A percentile compares a stretch with the other conserved stretches of the same genome.
Evolutionary conservation across 2,797 vertebrate genomes (phyloP).

Genomic region (Tragopan temminckii): DNA sequence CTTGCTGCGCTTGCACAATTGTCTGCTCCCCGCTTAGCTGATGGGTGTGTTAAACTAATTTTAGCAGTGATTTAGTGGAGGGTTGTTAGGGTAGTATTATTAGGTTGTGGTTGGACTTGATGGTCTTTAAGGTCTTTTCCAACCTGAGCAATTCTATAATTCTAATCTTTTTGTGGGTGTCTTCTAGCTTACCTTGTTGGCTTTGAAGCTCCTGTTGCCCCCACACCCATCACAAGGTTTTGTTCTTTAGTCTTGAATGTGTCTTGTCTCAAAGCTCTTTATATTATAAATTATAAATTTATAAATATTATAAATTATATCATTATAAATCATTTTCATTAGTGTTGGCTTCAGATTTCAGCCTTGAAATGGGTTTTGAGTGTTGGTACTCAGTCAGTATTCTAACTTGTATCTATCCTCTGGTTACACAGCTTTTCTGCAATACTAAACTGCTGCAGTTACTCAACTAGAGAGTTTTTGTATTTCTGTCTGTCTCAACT

Average conservation of each 20-base stretch:
- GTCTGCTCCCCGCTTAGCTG: neutral
- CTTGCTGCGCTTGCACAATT: neutral
- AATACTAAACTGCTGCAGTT: neutral
- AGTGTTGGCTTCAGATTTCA: neutral
- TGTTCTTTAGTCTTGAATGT: neutral
- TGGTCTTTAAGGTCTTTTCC: no score
- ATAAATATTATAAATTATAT: no score
- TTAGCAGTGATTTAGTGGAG: neutral
- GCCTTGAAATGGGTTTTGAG: neutral
- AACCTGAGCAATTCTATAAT: no score
- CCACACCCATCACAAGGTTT: fast-evolving
- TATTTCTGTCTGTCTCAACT: neutral
- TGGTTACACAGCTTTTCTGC: neutral
- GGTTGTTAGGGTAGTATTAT: no score
- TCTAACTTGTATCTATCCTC: neutral
- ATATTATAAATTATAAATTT: no score
- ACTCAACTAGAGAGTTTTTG: neutral
- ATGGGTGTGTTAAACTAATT: neutral
- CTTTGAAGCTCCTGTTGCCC: neutral
- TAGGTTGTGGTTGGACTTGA: no score
- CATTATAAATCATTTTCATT: neutral
- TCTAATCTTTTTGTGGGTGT: neutral
- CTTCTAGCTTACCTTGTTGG: neutral
- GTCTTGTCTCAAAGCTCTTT: neutral
- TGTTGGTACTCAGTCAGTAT: neutral